Base-by-base conservation (phyloP, 2,797 vertebrate genomes). In the Thunnus albacares region DNA sequence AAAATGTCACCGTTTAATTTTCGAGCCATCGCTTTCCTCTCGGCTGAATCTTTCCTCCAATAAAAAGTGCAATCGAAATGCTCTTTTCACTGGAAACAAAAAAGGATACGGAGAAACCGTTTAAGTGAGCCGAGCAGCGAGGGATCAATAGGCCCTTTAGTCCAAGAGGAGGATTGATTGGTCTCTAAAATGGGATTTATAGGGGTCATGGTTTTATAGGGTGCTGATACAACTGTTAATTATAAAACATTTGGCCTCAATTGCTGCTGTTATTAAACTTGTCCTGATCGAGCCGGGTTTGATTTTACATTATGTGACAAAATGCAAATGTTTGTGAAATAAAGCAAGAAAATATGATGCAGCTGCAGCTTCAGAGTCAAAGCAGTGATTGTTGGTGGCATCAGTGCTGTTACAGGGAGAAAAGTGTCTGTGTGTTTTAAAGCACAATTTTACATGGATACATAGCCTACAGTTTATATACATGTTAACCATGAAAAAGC, bases 1-100 rank as follows among this genome's bases (percentile, higher is more conserved):
- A 97, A 97, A 97, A 97, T 97, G 97, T 98, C 97, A 97, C 94
- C 94, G 93, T 96, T 97, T 97, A 95, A 97, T 98, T 97, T 96
- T 95, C 94, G 90, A 96, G 93, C 94, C 93, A 88, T 89, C 86
- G 94, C 90, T 92, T 93, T 93, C 86, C 96, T 94, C 95, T 96
- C 93, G 93, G 94, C 94, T 94, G 96, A 96, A 95, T 96, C 96
- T 95, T 94, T 95, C 90, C 94, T 95, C 95, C 96, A 96, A 97
- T 96, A 94, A 96, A 96, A 96, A 94, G 95, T 92, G 94, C 93
- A 96, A 97, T 98, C 95, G 97, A 97, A 97, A 94, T 86, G 90
- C 95, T 96, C 95, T 95, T 96, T 96, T 94, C 92, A 95, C 91
- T 94, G 83, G 93, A 93, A 94, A 95, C 85, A 88, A 91, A 87